Percentiles rank a stretch among this genome's conserved stretches.
Conservation (phyloP, 2,113 vertebrate species). For the Notarius quadriscutis region DNA sequence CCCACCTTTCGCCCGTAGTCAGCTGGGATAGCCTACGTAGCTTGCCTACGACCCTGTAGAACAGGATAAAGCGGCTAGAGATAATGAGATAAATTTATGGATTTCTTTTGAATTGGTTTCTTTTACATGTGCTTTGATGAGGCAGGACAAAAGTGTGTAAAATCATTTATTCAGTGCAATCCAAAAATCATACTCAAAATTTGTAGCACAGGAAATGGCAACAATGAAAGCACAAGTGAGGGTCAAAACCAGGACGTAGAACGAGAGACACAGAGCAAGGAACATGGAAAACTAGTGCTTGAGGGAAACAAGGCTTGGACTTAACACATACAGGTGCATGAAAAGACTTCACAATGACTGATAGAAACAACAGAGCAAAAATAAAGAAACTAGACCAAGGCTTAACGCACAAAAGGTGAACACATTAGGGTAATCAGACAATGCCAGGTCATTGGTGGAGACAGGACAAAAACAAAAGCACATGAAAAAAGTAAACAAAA, state of each 20-base stretch:
- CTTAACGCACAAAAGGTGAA: not conserved
- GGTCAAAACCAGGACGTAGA: not conserved
- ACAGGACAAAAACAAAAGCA: not conserved
- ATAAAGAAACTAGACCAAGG: not conserved
- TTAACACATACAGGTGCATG: not conserved
- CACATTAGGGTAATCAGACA: not conserved
- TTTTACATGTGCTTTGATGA: not conserved
- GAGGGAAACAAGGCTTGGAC: not conserved
- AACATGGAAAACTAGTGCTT: not conserved
- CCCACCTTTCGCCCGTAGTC: too few relatives aligned
- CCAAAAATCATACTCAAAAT: not conserved
- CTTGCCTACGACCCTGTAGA: too few relatives aligned
- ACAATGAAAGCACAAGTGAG: not conserved
- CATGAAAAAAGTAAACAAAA: not conserved
- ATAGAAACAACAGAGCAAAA: not conserved
- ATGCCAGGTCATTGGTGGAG: not conserved
- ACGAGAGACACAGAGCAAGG: not conserved
- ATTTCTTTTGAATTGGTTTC: not conserved
- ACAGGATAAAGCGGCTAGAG: too few relatives aligned
- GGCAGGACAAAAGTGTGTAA: not conserved
- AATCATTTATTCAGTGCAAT: not conserved
- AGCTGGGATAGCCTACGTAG: too few relatives aligned
- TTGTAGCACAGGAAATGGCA: not conserved
- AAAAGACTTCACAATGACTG: not conserved
- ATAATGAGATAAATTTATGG: not conserved